Evolutionary conservation across 1,140 invertebrate species (phyloP), one percentile per base, ranked within the genome.

Genomic region (Drosophila fuyamai): DNA sequence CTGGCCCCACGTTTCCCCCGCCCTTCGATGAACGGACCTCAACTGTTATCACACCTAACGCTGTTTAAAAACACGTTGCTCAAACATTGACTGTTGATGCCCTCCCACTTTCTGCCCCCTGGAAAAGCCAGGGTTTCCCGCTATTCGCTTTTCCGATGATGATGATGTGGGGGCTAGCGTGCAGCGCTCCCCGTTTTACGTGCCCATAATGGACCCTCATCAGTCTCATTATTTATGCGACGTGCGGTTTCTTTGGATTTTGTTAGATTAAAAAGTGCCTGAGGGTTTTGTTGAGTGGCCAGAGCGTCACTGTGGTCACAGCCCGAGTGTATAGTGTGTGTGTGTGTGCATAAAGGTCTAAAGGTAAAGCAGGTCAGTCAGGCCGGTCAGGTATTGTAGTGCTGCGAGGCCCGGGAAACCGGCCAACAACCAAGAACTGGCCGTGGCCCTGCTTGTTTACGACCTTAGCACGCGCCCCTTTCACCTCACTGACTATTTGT

Each of bases 181-280:
- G 81, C 75, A 58, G 67, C 59, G 51, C 83, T 70, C 54, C 65
- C 43, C 63, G 61, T 43, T 63, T 84, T 89, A 84, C 81, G 84
- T 89, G 84, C 73, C 80, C 81, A 89, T 89, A 89, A 89, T 89
- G 84, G 84, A 89, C 84, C 84, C 84, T 89, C 84, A 89, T 89
- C 84, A 89, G 80, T 89, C 84, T 89, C 84, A 89, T 89, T 89
- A 89, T 89, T 89, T 89, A 89, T 89, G 85, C 84, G 84, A 89
- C 84, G 84, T 89, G 84, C 84, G 84, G 84, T 89, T 89, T 89
- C 84, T 90, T 89, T 89, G 84, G 84, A 89, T 89, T 89, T 89
- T 89, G 84, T 89, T 89, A 89, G 84, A 89, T 89, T 89, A 89
- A 89, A 88, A 89, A 89, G 81, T 84, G 84, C 85, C 84, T 86